Base-by-base conservation (phyloP, 2,888 invertebrate genomes). In the Scaeva pyrastri region DNA sequence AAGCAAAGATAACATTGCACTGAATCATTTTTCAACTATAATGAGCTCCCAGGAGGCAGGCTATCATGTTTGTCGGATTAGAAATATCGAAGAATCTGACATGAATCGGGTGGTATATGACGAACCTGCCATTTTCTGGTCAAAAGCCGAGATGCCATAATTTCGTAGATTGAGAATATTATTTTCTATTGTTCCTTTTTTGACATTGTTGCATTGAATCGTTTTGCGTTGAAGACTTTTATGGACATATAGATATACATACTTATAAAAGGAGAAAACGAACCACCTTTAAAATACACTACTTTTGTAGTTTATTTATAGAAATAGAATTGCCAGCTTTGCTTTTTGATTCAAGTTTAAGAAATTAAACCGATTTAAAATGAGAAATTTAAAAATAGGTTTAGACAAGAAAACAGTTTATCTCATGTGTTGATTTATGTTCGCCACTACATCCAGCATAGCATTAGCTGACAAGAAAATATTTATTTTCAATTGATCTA, bases 21-120 rank as follows among this genome's bases (percentile, higher is more conserved):
- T 48, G 79, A 71, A 75, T 84, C 84, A 79, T 84, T 84, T 84
- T 84, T 84, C 84, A 84, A 75, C 84, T 75, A 66, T 84, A 84
- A 84, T 84, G 84, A 84, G 84, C 84, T 84, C 84, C 84, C 84
- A 84, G 71, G 84, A 79, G 84, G 70, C 79, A 79, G 84, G 70
- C 79, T 70, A 58, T 74, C 70, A 50, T 74, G 64, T 43, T 62
- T 41, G 11, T 64, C 3, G 74, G 79, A 84, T 84, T 71, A 75
- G 79, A 74, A 64, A 66, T 79, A 71, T 71, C 64, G 26, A 66
- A 58, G 48, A 62, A 78, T 75, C 56, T 21, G 23, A 74, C 56
- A 39, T 68, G 48, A 23, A 78, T 26, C 48, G 68, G 52, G 68
- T 62, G 56, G 56, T 50, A 64, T 50, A 64, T 19, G 64, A 75